These are phyloP conservation scores for Pseudonaja textilis DNA, from an alignment of 2,113 vertebrate species.

Conservation along the genomic window DNA sequence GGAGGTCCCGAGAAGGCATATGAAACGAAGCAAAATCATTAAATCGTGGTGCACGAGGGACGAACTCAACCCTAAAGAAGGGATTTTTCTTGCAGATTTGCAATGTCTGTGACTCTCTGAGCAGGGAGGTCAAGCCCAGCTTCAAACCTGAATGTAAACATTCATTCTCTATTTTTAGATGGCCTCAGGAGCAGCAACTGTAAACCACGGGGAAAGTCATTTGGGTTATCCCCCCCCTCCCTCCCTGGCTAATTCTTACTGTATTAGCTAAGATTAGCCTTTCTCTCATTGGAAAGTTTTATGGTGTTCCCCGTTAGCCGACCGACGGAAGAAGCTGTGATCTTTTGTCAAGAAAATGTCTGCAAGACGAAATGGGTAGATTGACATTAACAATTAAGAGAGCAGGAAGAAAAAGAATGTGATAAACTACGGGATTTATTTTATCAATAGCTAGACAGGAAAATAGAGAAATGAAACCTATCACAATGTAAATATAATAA, in stretches of 20 bases:
- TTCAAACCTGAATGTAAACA: constrained; percentile 55
- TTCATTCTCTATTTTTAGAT: constrained; percentile 66
- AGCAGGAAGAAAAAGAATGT: no score
- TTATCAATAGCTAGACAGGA: no score
- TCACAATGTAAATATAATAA: no score
- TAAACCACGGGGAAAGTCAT: constrained; percentile 56
- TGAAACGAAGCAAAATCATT: no score
- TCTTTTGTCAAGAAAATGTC: neutral
- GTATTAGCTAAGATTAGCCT: constrained; percentile 37
- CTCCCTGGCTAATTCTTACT: constrained; percentile 32
- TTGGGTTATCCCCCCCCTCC: constrained; percentile 15
- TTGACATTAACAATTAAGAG: no score
- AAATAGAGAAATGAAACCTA: no score
- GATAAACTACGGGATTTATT: no score
- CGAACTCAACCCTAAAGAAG: neutral
- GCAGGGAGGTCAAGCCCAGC: constrained; percentile 29
- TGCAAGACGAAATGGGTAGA: no score
- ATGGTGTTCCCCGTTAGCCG: neutral
- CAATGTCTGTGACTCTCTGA: constrained; percentile 35
- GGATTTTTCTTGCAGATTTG: constrained; percentile 19
- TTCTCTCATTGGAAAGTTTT: constrained; percentile 27
- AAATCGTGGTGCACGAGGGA: neutral
- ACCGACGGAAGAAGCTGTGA: neutral
- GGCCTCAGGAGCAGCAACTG: constrained; percentile 45
- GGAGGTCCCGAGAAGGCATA: no score